These are phyloP conservation scores for Macrosoma leucophasiata DNA, from an alignment of 2,888 invertebrate species.

Conservation along the genomic window DNA sequence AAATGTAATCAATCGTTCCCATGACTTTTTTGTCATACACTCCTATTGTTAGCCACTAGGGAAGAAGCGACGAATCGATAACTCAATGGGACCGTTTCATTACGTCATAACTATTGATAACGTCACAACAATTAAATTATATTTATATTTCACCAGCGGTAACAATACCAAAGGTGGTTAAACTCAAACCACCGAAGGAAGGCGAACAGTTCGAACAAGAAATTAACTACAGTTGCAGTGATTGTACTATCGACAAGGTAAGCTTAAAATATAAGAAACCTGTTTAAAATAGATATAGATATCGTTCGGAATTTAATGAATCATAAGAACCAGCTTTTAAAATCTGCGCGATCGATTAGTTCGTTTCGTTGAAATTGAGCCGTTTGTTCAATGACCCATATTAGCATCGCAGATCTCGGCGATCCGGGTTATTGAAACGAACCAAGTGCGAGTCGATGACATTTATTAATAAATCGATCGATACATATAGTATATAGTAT, in stretches of 20 bases:
- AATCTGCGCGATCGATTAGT: no score
- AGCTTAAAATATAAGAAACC: background rate
- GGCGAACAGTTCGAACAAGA: conserved; percentile 40
- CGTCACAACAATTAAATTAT: background rate
- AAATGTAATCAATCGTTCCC: background rate
- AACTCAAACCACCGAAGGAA: conserved; percentile 26
- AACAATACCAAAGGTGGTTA: conserved; percentile 18
- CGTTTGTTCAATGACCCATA: background rate
- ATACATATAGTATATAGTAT: no score
- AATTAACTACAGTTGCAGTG: conserved; percentile 30
- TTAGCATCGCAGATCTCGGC: background rate
- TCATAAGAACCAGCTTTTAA: background rate
- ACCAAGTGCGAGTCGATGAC: no score
- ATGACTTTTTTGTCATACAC: conserved; percentile 3
- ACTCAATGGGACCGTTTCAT: no score
- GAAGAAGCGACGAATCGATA: no score
- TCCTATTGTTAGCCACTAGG: conserved; percentile 4
- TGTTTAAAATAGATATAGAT: no score
- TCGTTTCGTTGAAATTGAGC: background rate
- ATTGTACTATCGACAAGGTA: conserved; percentile 40
- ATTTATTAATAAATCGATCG: no score
- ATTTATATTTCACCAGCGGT: conserved; percentile 27
- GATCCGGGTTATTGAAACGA: no score
- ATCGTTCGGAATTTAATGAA: background rate
- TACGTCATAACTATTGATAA: no score